Percentiles rank a stretch among this genome's conserved stretches.
Evolutionary conservation across 1,140 invertebrate species (phyloP).

Genomic region (Ladona fulva): DNA sequence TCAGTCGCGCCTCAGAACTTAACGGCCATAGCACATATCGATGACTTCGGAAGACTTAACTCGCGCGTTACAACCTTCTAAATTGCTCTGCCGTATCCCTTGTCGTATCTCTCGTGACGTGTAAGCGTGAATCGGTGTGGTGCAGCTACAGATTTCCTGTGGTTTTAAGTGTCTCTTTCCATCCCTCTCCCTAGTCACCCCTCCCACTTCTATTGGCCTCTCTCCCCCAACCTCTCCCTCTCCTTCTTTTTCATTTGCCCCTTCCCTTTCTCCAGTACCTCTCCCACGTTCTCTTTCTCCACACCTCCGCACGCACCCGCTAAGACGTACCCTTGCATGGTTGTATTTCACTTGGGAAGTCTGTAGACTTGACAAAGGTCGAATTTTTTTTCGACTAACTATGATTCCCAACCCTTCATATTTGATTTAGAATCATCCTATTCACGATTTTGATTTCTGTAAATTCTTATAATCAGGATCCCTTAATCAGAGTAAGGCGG

Average conservation of each 20-base stretch:
- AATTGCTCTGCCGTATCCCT: background rate
- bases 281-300: constrained; percentile 2
- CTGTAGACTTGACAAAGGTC: background rate
- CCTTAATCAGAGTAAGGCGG: too few relatives aligned
- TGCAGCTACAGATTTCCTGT: constrained; percentile 8
- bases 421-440: too few relatives aligned
- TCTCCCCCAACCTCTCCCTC: background rate
- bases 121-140: background rate
- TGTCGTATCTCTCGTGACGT: background rate
- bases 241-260: constrained; percentile 9
- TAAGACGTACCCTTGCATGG: background rate
- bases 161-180: constrained; percentile 9
- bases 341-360: background rate
- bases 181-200: constrained; percentile 6
- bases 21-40: background rate
- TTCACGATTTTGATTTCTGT: too few relatives aligned
- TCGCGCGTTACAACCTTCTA: background rate
- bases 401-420: too few relatives aligned
- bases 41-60: background rate
- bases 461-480: too few relatives aligned
- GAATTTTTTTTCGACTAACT: too few relatives aligned
- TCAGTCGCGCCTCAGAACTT: background rate
- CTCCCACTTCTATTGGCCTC: constrained; percentile 6
- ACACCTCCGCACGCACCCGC: background rate
- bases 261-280: background rate